Base-by-base conservation (phyloP, 2,888 invertebrate species). In the Nezara viridula region DNA sequence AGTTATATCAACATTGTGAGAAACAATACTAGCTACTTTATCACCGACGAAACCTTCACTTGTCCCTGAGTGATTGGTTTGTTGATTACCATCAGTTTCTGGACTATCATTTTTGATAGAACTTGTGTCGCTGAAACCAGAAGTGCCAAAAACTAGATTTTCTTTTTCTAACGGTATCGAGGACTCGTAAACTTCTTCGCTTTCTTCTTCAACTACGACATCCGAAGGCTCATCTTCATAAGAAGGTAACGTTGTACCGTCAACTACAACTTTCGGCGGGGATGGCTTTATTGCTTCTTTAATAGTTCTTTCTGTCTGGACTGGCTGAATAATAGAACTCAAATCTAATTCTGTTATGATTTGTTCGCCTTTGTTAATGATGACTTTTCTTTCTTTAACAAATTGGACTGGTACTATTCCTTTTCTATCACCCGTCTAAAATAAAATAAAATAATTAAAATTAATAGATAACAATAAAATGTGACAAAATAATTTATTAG, bases 341-440 rank as follows among this genome's bases (percentile, higher is more conserved):
- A 81, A 81, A 81, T 81, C 81, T 40, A 81, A 24, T 47, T 40
- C 44, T 24, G 81, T n/a, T n/a, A 6, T 44, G 12, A 81, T 21
- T 47, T 81, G 81, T 44, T 47, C 21, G 1, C 2, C n/a, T 44
- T 14, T 16, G n/a, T 81, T 92, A 90, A 90, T 90, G 10, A 94
- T 90, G 85, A 96, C 91, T 92, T 94, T 95, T 10, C 92, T 92
- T 93, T 97, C 97, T 91, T 93, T 93, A 87, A 97, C 92, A 91
- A 95, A 94, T 0, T 92, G 92, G 88, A 93, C 93, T 44, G 95
- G 95, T 0, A 94, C 95, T 92, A 96, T 96, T 44, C 97, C 97
- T 90, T 94, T 92, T 92, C 94, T 94, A 50, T 95, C 96, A 91
- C 94, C 93, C 85, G 96, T 95, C 93, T 93, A 90, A 91, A 92